A percentile compares a stretch with the other conserved stretches of the same genome.
Evolutionary conservation across 2,113 vertebrate species (phyloP).

Genomic region (Dascyllus trimaculatus): DNA sequence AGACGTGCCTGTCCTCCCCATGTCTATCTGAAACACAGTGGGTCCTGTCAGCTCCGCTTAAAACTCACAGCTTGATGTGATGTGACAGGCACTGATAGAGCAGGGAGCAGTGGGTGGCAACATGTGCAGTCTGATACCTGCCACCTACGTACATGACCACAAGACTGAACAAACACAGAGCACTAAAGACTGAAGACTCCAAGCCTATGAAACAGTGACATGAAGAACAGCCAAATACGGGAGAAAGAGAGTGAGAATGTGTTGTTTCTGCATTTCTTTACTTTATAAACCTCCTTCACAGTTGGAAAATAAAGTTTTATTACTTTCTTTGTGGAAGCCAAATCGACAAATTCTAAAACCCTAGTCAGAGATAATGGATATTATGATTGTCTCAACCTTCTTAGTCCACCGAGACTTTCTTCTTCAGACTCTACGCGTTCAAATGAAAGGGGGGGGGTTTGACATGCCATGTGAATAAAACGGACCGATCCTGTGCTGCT

Average conservation of each 20-base stretch:
- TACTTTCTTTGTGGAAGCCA: too few species aligned
- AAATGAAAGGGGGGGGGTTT: too few species aligned
- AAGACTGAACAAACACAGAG: slow-evolving; percentile 10
- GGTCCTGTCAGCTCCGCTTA: slow-evolving; percentile 38
- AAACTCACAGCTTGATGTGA: slow-evolving; percentile 48
- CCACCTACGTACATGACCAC: slow-evolving; percentile 28
- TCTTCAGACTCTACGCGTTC: too few species aligned
- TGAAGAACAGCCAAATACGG: neutral
- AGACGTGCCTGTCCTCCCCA: slow-evolving; percentile 2
- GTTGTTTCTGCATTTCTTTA: too few species aligned
- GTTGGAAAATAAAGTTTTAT: too few species aligned
- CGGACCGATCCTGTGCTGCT: too few species aligned
- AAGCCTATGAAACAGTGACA: neutral
- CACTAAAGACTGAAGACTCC: neutral
- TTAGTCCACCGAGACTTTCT: too few species aligned
- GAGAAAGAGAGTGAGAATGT: neutral
- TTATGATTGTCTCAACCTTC: too few species aligned
- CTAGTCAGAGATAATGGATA: too few species aligned
- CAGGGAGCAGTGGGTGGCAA: slow-evolving; percentile 26
- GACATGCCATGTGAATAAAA: too few species aligned
- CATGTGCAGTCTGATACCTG: slow-evolving; percentile 29
- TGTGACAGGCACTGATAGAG: slow-evolving; percentile 44
- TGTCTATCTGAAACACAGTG: slow-evolving; percentile 1
- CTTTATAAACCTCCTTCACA: neutral
- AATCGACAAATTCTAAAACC: too few species aligned